These are phyloP conservation scores for Leucoptera coffeella DNA, from an alignment of 2,888 invertebrate species.

Conservation along the genomic window DNA sequence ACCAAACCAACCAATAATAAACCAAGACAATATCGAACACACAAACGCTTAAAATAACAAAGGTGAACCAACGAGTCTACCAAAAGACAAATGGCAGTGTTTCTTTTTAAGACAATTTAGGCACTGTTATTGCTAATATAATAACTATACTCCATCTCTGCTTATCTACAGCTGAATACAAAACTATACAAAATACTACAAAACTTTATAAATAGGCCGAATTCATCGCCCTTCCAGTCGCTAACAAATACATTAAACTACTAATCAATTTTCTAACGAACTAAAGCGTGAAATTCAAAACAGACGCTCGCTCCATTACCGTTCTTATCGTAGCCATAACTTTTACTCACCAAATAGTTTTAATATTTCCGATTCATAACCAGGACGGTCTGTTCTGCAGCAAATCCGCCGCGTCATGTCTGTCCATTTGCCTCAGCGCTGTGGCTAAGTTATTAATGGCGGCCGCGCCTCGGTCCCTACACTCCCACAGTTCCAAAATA, in stretches of 20 bases:
- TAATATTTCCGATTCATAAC: too few species aligned
- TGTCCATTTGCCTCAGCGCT: slow-evolving; percentile 34
- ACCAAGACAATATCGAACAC: slow-evolving; percentile 17
- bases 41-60: slow-evolving; percentile 30
- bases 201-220: slow-evolving; percentile 39
- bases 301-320: too few species aligned
- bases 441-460: slow-evolving; percentile 69
- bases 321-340: too few species aligned
- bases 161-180: slow-evolving; percentile 42
- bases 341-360: too few species aligned
- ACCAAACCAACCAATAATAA: not conserved
- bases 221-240: slow-evolving; percentile 23
- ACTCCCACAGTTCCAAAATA: slow-evolving; percentile 94
- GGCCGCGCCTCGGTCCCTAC: slow-evolving; percentile 76
- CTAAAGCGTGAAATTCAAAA: too few species aligned
- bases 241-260: slow-evolving; percentile 43
- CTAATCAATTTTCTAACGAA: slow-evolving; percentile 25
- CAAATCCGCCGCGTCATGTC: slow-evolving; percentile 38
- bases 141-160: slow-evolving; percentile 33
- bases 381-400: slow-evolving; percentile 40
- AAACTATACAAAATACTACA: slow-evolving; percentile 46
- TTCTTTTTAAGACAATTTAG: slow-evolving; percentile 45
- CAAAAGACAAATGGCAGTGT: slow-evolving; percentile 23
- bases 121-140: slow-evolving; percentile 52
- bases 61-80: slow-evolving; percentile 22